Evolutionary conservation across 2,113 vertebrate genomes (phyloP).

Genomic region (Notothenia rossii): DNA sequence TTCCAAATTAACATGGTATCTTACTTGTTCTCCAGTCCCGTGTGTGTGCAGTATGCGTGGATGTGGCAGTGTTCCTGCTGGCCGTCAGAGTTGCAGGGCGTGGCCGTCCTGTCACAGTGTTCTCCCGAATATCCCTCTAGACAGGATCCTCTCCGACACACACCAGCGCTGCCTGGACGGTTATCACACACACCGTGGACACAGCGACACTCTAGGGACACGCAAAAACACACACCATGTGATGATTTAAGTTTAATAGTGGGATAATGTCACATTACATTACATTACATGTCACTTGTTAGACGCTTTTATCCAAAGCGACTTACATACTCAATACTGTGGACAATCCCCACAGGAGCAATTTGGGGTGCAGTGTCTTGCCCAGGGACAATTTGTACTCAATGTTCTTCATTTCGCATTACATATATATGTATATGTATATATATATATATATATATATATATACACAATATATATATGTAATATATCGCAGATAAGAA

Average conservation of each 20-base stretch:
- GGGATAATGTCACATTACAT: neutral
- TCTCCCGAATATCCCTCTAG: slow-evolving; percentile 86
- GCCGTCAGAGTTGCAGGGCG: slow-evolving; percentile 80
- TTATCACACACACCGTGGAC: slow-evolving; percentile 96
- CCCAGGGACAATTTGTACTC: no score
- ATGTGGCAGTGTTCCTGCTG: slow-evolving; percentile 87
- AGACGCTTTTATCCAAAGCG: no score
- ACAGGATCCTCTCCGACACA: slow-evolving; percentile 90
- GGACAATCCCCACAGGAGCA: no score
- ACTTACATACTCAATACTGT: no score
- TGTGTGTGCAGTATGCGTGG: slow-evolving; percentile 78
- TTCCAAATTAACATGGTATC: neutral
- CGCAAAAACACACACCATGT: slow-evolving; percentile 14
- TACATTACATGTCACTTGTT: no score
- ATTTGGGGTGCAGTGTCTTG: no score
- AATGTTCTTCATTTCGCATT: no score
- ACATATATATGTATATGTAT: no score
- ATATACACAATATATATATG: no score
- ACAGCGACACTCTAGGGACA: slow-evolving; percentile 89
- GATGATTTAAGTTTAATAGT: neutral
- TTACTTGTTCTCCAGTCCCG: slow-evolving; percentile 45
- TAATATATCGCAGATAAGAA: no score
- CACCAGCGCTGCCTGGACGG: slow-evolving; percentile 88
- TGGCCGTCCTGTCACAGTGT: slow-evolving; percentile 86
- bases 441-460: no score